phyloP scores from a whole-genome alignment of 2,113 vertebrate genomes.

The Neotragus pygmaeus region DNA sequence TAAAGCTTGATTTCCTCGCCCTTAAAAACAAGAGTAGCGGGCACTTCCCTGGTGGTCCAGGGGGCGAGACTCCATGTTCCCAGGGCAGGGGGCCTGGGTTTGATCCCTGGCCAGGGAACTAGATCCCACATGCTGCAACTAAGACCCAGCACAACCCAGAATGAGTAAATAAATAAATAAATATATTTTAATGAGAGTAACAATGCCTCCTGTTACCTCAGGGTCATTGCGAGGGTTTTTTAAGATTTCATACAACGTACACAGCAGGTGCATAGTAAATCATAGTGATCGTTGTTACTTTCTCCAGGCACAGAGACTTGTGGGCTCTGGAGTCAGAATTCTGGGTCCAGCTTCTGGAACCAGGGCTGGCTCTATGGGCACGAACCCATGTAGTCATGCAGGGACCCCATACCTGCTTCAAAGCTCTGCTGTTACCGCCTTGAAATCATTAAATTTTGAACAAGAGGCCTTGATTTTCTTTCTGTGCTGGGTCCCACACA shows the following conservation, averaged over 20 bases:
- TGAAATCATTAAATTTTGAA: not conserved
- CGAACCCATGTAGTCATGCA: not conserved
- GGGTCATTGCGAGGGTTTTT: not conserved
- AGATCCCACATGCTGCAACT: not conserved
- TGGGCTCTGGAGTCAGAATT: not conserved
- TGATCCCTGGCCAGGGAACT: not conserved
- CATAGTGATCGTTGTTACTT: not conserved
- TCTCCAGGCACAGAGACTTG: not conserved
- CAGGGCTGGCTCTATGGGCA: not conserved
- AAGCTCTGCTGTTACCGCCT: not conserved
- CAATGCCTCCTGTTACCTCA: not conserved
- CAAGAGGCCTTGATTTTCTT: not conserved
- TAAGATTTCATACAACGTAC: not conserved
- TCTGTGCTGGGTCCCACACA: not conserved
- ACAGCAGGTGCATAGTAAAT: not conserved
- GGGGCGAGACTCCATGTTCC: not conserved
- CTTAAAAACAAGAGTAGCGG: not conserved
- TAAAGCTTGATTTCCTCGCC: not conserved
- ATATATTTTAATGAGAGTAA: not conserved
- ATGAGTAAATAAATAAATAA: not conserved
- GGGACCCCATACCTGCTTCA: not conserved
- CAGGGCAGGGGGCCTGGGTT: not conserved
- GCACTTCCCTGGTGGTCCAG: not conserved
- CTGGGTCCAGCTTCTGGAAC: not conserved
- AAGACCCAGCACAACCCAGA: not conserved